A percentile compares a stretch with the other conserved stretches of the same genome.
Evolutionary conservation across 2,797 vertebrate genomes (phyloP).

Genomic region (Podargus strigoides): DNA sequence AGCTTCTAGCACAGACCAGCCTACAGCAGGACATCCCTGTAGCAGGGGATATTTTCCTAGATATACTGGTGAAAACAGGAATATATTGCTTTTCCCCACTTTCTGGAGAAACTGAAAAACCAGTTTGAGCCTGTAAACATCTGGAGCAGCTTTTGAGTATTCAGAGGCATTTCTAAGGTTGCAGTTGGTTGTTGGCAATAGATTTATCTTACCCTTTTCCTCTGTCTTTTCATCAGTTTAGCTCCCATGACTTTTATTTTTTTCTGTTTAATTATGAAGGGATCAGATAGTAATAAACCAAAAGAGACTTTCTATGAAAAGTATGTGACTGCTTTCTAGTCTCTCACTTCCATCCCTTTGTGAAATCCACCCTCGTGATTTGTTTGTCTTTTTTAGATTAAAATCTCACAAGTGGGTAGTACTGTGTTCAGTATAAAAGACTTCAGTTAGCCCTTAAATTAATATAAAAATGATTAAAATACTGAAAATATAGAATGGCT

Average conservation of each 20-base stretch:
- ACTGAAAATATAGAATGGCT: accelerated
- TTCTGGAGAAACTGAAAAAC: neutral
- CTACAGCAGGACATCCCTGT: neutral
- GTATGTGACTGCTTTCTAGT: neutral
- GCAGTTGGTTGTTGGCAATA: neutral
- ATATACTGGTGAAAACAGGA: neutral
- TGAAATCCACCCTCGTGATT: neutral
- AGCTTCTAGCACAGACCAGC: neutral
- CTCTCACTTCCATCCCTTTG: neutral
- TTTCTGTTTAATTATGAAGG: neutral
- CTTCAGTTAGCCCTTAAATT: neutral
- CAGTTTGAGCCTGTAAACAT: neutral
- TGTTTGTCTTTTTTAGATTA: neutral
- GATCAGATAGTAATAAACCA: neutral
- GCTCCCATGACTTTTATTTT: neutral
- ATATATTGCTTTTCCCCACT: neutral
- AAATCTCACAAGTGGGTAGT: neutral
- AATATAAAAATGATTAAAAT: neutral
- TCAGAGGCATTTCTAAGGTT: neutral
- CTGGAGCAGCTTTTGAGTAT: neutral
- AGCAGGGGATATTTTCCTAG: neutral
- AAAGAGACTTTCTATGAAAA: neutral
- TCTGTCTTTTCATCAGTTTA: accelerated
- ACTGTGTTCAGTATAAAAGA: neutral
- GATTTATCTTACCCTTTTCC: neutral